Evolutionary conservation across 2,113 vertebrate genomes (phyloP), one percentile per base, ranked within the genome.

Genomic region (Cranoglanis bouderius): DNA sequence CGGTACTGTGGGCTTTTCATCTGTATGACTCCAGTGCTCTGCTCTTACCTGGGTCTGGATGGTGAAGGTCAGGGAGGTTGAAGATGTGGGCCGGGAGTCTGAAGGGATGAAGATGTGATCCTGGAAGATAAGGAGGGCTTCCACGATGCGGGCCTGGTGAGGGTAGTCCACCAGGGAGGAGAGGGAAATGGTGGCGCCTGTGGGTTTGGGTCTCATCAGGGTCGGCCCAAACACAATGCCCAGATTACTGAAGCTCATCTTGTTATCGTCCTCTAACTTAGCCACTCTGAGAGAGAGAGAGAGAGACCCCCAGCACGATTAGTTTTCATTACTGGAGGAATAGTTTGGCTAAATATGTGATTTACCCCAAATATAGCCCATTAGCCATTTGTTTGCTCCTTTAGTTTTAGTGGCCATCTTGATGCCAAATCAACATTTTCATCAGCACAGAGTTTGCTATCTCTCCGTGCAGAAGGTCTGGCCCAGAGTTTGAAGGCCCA

Each of bases 131-230:
- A 99, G 97, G 90, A 99, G 95, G 0, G 96, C 94, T 94, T 99
- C 98, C 0, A 98, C 93, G 12, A 99, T 95, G 29, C 98, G 96
- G 5, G 98, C 98, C 93, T 99, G 98, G 90, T 99, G 97, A 0
- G 98, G 98, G 85, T 99, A 99, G 87, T 99, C 98, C 0, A 99
- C 98, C 93, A 99, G 94, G 0, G 98, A 99, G 21, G 98, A 99
- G 87, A 99, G 94, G 1, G 98, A 99, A 75, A 98, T 95, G 0
- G 98, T 99, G 93, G 98, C 98, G 0, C 97, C 97, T 0, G 96
- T 99, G 38, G 98, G 98, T 72, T 97, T 95, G 0, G 98, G 98
- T 1, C 98, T 96, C 96, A 99, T 97, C 93, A 99, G 94, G 0
- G 98, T 98, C 0, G 98, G 98, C 1, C 98, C 98, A 0, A 99